phyloP scores from a whole-genome alignment of 2,888 invertebrate genomes.

The Sialis lutaria region DNA sequence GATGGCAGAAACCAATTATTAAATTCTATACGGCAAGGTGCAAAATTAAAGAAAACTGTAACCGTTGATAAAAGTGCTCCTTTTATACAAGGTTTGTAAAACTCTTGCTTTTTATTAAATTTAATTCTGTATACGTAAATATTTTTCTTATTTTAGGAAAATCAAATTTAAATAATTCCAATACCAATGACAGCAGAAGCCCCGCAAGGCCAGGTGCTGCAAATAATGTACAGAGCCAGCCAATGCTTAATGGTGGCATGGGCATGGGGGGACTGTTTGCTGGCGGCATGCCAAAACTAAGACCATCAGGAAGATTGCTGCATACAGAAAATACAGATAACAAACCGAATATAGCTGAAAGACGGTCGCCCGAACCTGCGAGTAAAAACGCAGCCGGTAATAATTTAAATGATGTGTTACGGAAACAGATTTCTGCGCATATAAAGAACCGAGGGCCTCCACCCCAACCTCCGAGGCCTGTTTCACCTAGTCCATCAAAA shows the following conservation, averaged over 20 bases:
- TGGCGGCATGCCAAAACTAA: slow-evolving; percentile 67
- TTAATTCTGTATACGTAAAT: neutral
- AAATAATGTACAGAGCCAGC: slow-evolving; percentile 6
- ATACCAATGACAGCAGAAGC: slow-evolving; percentile 10
- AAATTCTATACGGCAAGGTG: slow-evolving; percentile 68
- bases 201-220: neutral
- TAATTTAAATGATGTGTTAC: slow-evolving; percentile 19
- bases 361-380: neutral
- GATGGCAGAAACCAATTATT: slow-evolving; percentile 53
- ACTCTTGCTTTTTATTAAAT: neutral
- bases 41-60: slow-evolving; percentile 64
- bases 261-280: slow-evolving; percentile 53
- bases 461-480: slow-evolving; percentile 59
- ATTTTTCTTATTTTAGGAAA: slow-evolving; percentile 38
- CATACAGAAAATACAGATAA: neutral
- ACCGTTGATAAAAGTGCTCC: slow-evolving; percentile 88
- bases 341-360: slow-evolving; percentile 19
- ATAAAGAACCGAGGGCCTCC: slow-evolving; percentile 54
- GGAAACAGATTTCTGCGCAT: slow-evolving; percentile 25
- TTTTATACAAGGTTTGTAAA: slow-evolving; percentile 41
- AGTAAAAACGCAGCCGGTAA: neutral
- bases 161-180: slow-evolving; percentile 15
- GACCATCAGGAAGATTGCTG: slow-evolving; percentile 43
- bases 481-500: too few relatives aligned
- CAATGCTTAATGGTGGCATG: slow-evolving; percentile 16